Base-by-base conservation (phyloP, 37 sponge, comb jelly and placozoan genomes). In the Haliclona indistincta region DNA sequence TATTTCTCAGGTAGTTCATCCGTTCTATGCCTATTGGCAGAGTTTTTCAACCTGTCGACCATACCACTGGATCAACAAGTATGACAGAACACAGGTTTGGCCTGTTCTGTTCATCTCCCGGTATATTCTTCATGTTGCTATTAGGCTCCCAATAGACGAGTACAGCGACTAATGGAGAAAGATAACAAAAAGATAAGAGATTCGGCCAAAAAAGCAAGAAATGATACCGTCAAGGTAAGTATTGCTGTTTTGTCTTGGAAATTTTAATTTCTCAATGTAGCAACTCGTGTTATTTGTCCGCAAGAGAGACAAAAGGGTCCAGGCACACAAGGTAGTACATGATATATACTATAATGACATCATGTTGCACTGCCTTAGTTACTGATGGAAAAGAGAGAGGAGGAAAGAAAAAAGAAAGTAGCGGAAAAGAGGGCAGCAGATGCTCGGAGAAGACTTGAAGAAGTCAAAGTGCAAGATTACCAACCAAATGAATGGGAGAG, bases 111-210 rank as follows among this genome's bases (percentile, higher is more conserved):
- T 3, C 23, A 0, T 35, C 36, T 45, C 15, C 26, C 39, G 2
- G 6, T 11, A 17, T 61, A 32, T 30, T 10, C 15, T 61, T 61
- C 8, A 10, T 61, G 30, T 47, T 70, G 53, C 71, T 49, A 45
- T 70, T 42, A 91, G 73, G 95, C 98, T 13, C 87, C 96, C 28
- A 91, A 85, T 56, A 79, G 98, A 26, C 63, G 86, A 30, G 88
- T 89, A 0, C 86, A 86, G 38, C 43, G 95, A 26, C 51, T 80
- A 43, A 92, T 95, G 87, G 98, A 97, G 74, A 95, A 95, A 68
- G 98, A 97, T 47, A 97, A 97, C 54, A 95, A 95, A 74, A 97
- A 97, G 51, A 32, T 89, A 30, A 51, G 93, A 67, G 95, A 94
- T 54, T 83, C 86, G 10, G 95, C 93, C 28, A 94, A 87, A 75